Evolutionary conservation across 2,113 vertebrate species (phyloP).

Genomic region (Corythaixoides concolor): DNA sequence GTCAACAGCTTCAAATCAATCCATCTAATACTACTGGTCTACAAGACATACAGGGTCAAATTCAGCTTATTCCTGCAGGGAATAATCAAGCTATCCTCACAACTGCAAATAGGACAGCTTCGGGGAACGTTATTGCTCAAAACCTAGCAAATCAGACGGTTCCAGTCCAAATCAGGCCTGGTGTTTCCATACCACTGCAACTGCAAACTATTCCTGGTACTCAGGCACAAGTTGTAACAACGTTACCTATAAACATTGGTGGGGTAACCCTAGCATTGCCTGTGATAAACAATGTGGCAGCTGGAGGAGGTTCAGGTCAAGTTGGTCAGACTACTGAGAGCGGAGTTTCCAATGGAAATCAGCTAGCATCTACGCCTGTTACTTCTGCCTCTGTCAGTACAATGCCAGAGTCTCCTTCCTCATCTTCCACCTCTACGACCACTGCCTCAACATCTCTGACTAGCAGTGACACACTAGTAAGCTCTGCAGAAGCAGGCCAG

Average conservation of each 20-base stretch:
- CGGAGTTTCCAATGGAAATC: constrained; percentile 90
- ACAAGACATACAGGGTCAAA: constrained; percentile 87
- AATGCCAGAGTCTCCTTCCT: constrained; percentile 79
- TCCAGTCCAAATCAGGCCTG: constrained; percentile 93
- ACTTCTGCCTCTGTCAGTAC: constrained; percentile 77
- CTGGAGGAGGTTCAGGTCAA: constrained; percentile 85
- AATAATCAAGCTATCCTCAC: constrained; percentile 91
- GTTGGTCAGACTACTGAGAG: constrained; percentile 87
- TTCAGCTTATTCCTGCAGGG: constrained; percentile 92
- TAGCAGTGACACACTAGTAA: constrained; percentile 77
- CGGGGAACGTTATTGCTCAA: constrained; percentile 86
- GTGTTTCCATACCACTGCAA: constrained; percentile 93
- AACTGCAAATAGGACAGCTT: constrained; percentile 80
- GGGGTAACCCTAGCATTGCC: constrained; percentile 95
- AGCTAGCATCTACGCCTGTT: constrained; percentile 79
- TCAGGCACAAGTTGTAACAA: constrained; percentile 93
- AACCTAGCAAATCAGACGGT: constrained; percentile 90
- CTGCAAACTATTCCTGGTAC: constrained; percentile 92
- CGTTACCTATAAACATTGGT: constrained; percentile 95
- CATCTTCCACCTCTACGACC: constrained; percentile 77
- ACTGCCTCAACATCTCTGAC: constrained; percentile 77
- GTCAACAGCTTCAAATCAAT: constrained; percentile 94
- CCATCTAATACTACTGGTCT: constrained; percentile 84
- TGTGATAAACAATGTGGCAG: constrained; percentile 90
- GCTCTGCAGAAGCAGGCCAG: constrained; percentile 83